Conservation (phyloP, 2,113 vertebrate genomes). For the Laterallus jamaicensis region DNA sequence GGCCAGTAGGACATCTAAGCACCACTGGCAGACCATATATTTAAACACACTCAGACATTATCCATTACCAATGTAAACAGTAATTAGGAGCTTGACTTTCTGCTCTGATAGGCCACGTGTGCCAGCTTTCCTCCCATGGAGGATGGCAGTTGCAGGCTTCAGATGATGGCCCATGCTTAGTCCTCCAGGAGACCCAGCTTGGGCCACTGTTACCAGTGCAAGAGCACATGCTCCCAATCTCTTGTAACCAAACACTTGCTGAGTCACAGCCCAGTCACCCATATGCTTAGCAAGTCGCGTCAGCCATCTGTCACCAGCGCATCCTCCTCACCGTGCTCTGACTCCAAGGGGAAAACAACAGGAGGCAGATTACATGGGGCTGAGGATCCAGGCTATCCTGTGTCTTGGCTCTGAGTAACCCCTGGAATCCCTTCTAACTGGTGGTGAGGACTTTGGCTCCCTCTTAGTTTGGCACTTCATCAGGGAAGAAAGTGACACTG, state of each 20-base stretch:
- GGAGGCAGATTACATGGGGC: not conserved
- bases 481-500: constrained; percentile 23
- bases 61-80: not conserved
- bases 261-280: constrained; percentile 70
- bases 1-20: not conserved
- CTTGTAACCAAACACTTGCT: constrained; percentile 56
- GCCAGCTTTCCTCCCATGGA: not conserved
- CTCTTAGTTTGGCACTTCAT: constrained; percentile 8
- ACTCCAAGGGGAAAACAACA: constrained; percentile 50
- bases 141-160: not conserved
- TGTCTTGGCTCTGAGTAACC: constrained; percentile 11
- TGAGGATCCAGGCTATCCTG: constrained; percentile 6
- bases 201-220: not conserved
- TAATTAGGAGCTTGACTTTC: constrained; percentile 13
- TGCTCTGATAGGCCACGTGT: not conserved
- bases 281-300: not conserved
- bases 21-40: not conserved
- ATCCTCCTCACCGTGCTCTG: constrained; percentile 56
- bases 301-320: constrained; percentile 63
- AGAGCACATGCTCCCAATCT: not conserved
- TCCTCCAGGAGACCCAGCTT: not conserved
- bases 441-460: not conserved
- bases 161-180: not conserved
- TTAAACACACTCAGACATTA: not conserved
- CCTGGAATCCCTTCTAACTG: constrained; percentile 7